Conservation (phyloP, 2,113 vertebrate species). For the Eulemur macaco region DNA sequence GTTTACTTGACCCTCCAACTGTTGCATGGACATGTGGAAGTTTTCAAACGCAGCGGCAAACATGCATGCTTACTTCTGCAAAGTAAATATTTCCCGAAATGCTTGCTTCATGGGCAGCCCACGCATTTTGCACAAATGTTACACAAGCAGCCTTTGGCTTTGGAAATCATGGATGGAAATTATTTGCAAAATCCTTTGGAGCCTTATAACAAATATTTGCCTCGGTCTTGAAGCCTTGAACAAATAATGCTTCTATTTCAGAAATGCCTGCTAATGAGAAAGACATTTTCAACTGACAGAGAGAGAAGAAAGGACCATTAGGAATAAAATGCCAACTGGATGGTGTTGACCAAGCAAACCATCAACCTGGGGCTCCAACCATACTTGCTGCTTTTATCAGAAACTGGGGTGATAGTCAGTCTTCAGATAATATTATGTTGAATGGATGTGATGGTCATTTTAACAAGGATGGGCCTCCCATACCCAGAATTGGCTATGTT, state of each 20-base stretch:
- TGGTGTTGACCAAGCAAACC: not conserved
- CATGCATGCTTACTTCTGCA: not conserved
- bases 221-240: not conserved
- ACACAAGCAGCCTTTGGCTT: not conserved
- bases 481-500: not conserved
- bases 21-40: not conserved
- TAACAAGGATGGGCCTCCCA: not conserved
- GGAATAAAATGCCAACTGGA: not conserved
- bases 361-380: not conserved
- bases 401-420: not conserved
- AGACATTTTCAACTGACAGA: not conserved
- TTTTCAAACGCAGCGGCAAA: accelerated
- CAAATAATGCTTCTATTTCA: not conserved
- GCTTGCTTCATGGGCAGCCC: not conserved
- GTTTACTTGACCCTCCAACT: accelerated
- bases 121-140: not conserved
- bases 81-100: constrained; percentile 16
- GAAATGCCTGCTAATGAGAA: not conserved
- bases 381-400: not conserved
- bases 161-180: constrained; percentile 31
- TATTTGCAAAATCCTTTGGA: constrained; percentile 35
- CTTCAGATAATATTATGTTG: not conserved
- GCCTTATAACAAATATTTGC: constrained; percentile 27
- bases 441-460: not conserved
- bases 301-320: not conserved